Evolutionary conservation across 2,888 invertebrate species (phyloP).

Genomic region (Thymelicus acteon): DNA sequence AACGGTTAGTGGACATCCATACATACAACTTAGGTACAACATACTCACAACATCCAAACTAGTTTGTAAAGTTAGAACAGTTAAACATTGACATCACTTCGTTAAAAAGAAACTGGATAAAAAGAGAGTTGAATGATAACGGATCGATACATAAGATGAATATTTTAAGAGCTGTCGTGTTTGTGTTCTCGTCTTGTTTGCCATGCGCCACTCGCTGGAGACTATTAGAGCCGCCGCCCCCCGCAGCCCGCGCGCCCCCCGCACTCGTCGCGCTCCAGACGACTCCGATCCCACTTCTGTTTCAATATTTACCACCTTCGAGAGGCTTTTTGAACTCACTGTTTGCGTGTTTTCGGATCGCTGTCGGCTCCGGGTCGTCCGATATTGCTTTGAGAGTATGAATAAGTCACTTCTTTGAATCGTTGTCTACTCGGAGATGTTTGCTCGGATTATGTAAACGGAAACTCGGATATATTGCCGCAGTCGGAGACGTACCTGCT

Average conservation of each 20-base stretch:
- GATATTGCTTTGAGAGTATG: slow-evolving; percentile 81
- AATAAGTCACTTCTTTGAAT: slow-evolving; percentile 78
- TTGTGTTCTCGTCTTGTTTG: slow-evolving; percentile 76
- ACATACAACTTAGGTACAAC: too few species aligned
- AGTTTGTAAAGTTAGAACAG: too few species aligned
- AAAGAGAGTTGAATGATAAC: slow-evolving; percentile 37
- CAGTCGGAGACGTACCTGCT: slow-evolving; percentile 1
- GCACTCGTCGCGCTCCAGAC: slow-evolving; percentile 52
- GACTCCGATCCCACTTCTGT: slow-evolving; percentile 82
- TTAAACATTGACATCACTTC: not conserved
- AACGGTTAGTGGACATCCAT: slow-evolving; percentile 86
- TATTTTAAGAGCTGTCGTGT: slow-evolving; percentile 75
- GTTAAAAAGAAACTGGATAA: slow-evolving; percentile 13
- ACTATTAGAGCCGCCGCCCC: slow-evolving; percentile 70
- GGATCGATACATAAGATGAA: slow-evolving; percentile 71
- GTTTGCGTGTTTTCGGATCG: slow-evolving; percentile 84
- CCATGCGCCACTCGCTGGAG: slow-evolving; percentile 85
- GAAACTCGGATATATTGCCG: slow-evolving; percentile 41
- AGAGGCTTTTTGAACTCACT: slow-evolving; percentile 83
- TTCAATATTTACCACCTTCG: slow-evolving; percentile 84
- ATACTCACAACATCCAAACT: too few species aligned
- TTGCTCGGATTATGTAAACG: slow-evolving; percentile 70
- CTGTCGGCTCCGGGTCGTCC: slow-evolving; percentile 75
- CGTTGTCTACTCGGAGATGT: slow-evolving; percentile 61
- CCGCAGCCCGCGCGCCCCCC: slow-evolving; percentile 41